Evolutionary conservation across 2,113 vertebrate species (phyloP).

Genomic region (Gallinago undulata): DNA sequence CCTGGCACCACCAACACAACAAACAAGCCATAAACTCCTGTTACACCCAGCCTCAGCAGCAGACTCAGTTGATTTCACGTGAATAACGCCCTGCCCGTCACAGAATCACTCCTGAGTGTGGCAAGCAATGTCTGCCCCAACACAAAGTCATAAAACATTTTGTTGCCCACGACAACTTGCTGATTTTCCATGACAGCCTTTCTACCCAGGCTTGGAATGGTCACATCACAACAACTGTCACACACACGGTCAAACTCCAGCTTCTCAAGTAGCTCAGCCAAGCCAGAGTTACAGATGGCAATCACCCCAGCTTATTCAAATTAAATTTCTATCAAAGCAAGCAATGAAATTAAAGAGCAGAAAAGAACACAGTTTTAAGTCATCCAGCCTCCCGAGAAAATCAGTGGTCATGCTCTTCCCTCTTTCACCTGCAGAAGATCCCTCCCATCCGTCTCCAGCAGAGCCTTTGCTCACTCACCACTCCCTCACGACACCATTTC

Average conservation of each 20-base stretch:
- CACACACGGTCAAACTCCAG: background rate
- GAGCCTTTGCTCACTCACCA: background rate
- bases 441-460: background rate
- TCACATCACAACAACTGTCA: background rate
- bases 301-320: background rate
- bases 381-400: background rate
- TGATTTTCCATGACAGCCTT: accelerated
- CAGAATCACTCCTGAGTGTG: accelerated
- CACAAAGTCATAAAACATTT: accelerated
- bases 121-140: background rate
- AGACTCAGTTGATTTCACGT: accelerated
- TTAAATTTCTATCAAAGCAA: background rate
- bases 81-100: accelerated
- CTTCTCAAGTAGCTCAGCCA: background rate
- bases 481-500: background rate
- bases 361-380: background rate
- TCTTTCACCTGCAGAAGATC: background rate
- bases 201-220: background rate
- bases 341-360: background rate
- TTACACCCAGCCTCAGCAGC: accelerated
- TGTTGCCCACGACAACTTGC: accelerated
- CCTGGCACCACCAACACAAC: background rate
- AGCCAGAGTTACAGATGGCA: accelerated
- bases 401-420: accelerated
- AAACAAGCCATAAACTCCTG: accelerated